Base-by-base conservation (phyloP, 1,140 invertebrate species). In the Lepidostoma basale region DNA sequence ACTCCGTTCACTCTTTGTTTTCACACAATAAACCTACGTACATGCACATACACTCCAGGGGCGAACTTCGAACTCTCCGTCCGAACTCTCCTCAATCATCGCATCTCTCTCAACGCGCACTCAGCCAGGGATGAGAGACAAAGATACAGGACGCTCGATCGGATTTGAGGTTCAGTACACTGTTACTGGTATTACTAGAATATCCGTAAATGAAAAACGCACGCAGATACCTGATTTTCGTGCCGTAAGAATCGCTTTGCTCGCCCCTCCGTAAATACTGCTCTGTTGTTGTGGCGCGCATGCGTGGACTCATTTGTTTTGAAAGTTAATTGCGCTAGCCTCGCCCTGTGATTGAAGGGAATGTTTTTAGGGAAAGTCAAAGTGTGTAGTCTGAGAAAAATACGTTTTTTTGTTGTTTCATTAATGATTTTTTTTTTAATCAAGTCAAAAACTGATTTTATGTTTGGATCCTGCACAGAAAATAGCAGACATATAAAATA, bases 21-120 rank as follows among this genome's bases (percentile, higher is more conserved):
- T 59, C 70, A 62, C 62, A 69, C 62, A 68, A 62, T 52, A 66
- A 40, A 62, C 44, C 39, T 54, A 62, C 54, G 30, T 30, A 26
- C 62, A 44, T 30, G 39, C 18, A 25, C 73, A 65, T n/a, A n/a
- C 70, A 75, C 78, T 76, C 76, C 71, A 70, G 67, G 75, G 45
- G 45, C 45, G 45, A 49, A 49, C 25, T 49, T 18, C 45, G 45
- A 49, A 49, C 45, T 75, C 77, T 75, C 78, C 77, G 75, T 75
- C 69, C 59, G 75, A 74, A 36, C 33, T 49, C 22, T 18, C 45
- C 45, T 49, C 45, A 49, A 49, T 74, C 75, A 74, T 75, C 54
- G 54, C 20, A 18, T 58, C 54, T 30, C 20, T 1, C 45, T 49
- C 22, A 4, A n/a, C 1, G 18, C 10, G 18, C 25, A 22, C n/a